Evolutionary conservation across 2,888 invertebrate genomes (phyloP), one percentile per base, ranked within the genome.

Genomic region (Autographa pulchrina): DNA sequence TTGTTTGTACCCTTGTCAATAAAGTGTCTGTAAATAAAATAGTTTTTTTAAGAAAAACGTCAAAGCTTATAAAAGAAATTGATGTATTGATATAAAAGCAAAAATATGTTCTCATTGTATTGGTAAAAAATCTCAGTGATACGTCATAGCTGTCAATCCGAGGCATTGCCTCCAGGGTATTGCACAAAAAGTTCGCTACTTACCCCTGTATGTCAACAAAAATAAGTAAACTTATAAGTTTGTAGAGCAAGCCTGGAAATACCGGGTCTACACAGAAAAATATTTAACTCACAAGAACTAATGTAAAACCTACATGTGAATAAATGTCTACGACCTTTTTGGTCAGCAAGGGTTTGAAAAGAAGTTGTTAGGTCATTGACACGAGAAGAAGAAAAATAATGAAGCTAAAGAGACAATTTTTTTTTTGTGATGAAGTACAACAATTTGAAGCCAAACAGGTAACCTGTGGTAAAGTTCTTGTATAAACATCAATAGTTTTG

Each of bases 81-180:
- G 95, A 96, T 94, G 91, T 91, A 94, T 95, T 92, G 94, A 93
- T 88, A 92, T 96, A 95, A 96, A 94, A 96, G 96, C 95, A 95
- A 95, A 96, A 94, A 94, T 95, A 94, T 95, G 96, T 95, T 93
- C 90, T 75, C 87, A 86, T 85, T 87, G 87, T 92, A 89, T 92
- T 92, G 90, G 89, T 92, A 94, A 95, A 93, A 95, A 94, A 93
- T 92, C 90, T 91, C 87, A 90, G 91, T 90, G 92, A 95, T 95
- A 94, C 95, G 94, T 96, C 96, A 96, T 96, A 95, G 94, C 92
- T 90, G 94, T 94, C 95, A 94, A 86, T 91, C 91, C 87, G 84
- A 78, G 82, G 85, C 86, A 87, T 86, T 83, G 92, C 91, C 95
- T 90, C 95, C 84, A 75, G 95, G 93, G 94, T 87, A 91, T 92